phyloP scores from a whole-genome alignment of 2,888 invertebrate species.

The Glaucopsyche alexis region DNA sequence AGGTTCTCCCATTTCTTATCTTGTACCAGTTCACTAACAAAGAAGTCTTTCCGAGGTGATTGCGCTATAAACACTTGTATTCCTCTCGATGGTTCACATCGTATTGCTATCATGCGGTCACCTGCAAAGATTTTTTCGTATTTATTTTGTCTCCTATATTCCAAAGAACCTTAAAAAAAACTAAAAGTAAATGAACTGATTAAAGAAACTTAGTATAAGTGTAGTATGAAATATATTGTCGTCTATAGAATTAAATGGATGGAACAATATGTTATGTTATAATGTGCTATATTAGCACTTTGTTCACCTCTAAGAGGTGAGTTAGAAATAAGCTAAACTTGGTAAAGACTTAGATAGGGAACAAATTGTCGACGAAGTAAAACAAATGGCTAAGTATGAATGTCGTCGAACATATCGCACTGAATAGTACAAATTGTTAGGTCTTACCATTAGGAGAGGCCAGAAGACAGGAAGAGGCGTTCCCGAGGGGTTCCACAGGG shows the following conservation, averaged over 20 bases:
- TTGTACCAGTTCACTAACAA: constrained; percentile 91
- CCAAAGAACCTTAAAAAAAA: not conserved
- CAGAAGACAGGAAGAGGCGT: constrained; percentile 94
- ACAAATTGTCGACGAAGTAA: constrained; percentile 23
- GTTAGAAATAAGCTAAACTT: not conserved
- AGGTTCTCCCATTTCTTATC: constrained; percentile 96
- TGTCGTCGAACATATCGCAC: constrained; percentile 14
- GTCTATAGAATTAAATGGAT: constrained; percentile 27
- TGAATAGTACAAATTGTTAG: constrained; percentile 9
- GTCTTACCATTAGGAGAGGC: constrained; percentile 90
- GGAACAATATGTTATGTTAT: constrained; percentile 25
- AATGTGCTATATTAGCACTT: constrained; percentile 26
- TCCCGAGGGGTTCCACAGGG: constrained; percentile 94
- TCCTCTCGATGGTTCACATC: constrained; percentile 93
- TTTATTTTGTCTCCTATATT: constrained; percentile 3
- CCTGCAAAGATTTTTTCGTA: constrained; percentile 54
- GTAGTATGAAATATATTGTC: constrained; percentile 25
- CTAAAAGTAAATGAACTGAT: constrained; percentile 2
- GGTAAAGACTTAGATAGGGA: not conserved
- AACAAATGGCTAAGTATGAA: constrained; percentile 12
- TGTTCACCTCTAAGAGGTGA: constrained; percentile 13
- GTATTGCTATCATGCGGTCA: constrained; percentile 91
- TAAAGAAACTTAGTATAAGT: constrained; percentile 3
- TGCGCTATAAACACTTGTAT: constrained; percentile 94
- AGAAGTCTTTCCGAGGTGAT: constrained; percentile 92